These are phyloP conservation scores for Crotalus horridus DNA, from an alignment of 2,113 vertebrate species.

Conservation along the genomic window DNA sequence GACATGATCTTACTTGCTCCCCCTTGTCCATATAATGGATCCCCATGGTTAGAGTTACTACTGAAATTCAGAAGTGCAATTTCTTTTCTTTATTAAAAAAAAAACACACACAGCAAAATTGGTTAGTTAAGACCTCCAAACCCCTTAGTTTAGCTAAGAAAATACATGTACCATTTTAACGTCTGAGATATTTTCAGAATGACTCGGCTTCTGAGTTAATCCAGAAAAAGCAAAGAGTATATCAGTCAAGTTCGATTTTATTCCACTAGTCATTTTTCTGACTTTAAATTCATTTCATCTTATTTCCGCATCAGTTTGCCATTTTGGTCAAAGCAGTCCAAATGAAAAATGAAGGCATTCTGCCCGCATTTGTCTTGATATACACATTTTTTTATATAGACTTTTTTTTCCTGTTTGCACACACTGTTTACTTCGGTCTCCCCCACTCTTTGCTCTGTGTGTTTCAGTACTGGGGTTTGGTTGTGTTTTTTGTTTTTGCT, in stretches of 20 bases:
- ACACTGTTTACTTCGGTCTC: neutral
- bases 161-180: neutral
- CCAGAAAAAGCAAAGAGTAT: neutral
- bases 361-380: neutral
- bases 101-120: neutral
- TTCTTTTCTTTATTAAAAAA: neutral
- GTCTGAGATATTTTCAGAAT: neutral
- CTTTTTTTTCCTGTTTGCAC: neutral
- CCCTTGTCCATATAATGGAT: neutral
- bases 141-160: neutral
- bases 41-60: neutral
- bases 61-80: neutral
- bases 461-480: neutral
- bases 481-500: neutral
- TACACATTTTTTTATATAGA: neutral
- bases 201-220: neutral
- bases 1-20: neutral
- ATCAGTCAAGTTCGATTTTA: neutral
- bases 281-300: neutral
- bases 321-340: neutral
- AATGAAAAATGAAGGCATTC: neutral
- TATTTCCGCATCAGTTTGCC: neutral
- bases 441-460: neutral
- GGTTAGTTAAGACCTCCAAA: neutral
- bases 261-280: neutral